Conservation (phyloP, 2,113 vertebrate genomes). For the Vidua chalybeata region DNA sequence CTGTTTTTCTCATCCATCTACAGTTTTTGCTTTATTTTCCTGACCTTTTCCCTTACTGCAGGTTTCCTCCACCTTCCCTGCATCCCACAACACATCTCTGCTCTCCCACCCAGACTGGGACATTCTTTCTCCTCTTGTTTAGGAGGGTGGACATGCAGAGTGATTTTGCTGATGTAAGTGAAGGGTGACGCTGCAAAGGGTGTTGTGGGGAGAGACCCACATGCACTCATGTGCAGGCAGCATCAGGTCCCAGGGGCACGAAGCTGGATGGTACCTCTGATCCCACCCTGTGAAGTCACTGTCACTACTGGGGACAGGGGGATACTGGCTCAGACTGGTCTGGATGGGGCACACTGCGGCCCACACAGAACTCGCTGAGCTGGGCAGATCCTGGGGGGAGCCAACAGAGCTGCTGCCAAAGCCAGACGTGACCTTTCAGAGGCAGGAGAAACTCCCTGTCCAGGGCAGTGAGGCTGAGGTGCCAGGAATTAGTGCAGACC, state of each 20-base stretch:
- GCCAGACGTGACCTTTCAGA: neutral
- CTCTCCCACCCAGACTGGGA: neutral
- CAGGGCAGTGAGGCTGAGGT: neutral
- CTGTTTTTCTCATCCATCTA: neutral
- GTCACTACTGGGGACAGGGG: fast-evolving
- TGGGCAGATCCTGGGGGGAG: neutral
- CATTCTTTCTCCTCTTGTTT: neutral
- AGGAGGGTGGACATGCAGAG: neutral
- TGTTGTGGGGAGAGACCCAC: neutral
- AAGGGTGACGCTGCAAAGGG: neutral
- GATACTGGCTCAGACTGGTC: neutral
- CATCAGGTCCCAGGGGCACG: neutral
- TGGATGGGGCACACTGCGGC: neutral
- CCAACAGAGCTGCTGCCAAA: neutral
- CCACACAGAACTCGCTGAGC: fast-evolving
- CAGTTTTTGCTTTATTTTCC: neutral
- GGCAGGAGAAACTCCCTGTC: neutral
- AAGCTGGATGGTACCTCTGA: neutral
- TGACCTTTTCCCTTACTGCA: neutral
- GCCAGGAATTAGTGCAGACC: neutral
- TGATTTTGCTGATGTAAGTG: fast-evolving
- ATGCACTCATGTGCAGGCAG: fast-evolving
- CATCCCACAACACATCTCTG: neutral
- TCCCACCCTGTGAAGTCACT: neutral
- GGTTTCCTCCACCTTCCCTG: neutral